phyloP scores from a whole-genome alignment of 2,113 vertebrate genomes.

The Aplodontia rufa region DNA sequence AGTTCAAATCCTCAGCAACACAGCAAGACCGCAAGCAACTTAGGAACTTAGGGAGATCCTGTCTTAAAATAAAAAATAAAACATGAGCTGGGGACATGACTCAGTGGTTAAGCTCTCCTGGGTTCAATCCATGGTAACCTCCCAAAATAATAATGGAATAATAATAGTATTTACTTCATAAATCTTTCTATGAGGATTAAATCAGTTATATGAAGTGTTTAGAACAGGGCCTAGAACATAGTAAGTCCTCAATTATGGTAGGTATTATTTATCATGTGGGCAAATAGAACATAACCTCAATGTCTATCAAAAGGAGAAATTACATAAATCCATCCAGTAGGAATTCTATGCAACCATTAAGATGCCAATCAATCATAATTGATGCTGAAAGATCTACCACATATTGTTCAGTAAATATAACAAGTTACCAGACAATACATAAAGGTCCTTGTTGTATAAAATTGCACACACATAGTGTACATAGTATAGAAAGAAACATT shows the following conservation, averaged over 20 bases:
- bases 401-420: neutral
- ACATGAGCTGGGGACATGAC: too few relatives aligned
- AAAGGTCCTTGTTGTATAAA: neutral
- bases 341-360: neutral
- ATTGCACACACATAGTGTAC: neutral
- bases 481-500: neutral
- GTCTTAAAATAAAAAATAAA: too few relatives aligned
- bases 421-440: neutral
- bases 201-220: neutral
- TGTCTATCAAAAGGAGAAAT: neutral
- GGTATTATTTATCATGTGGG: neutral
- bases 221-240: neutral
- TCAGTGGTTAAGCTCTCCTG: too few relatives aligned
- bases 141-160: neutral
- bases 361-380: neutral
- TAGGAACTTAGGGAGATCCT: too few relatives aligned
- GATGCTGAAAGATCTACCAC: neutral
- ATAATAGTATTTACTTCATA: neutral
- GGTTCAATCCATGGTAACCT: too few relatives aligned
- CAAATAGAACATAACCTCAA: conserved; percentile 37
- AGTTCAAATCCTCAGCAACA: neutral
- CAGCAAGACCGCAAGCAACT: too few relatives aligned
- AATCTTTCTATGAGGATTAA: neutral
- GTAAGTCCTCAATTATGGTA: neutral
- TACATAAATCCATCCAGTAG: neutral